These are phyloP conservation scores for Epinephelus fuscoguttatus DNA, from an alignment of 2,113 vertebrate genomes.

Conservation along the genomic window DNA sequence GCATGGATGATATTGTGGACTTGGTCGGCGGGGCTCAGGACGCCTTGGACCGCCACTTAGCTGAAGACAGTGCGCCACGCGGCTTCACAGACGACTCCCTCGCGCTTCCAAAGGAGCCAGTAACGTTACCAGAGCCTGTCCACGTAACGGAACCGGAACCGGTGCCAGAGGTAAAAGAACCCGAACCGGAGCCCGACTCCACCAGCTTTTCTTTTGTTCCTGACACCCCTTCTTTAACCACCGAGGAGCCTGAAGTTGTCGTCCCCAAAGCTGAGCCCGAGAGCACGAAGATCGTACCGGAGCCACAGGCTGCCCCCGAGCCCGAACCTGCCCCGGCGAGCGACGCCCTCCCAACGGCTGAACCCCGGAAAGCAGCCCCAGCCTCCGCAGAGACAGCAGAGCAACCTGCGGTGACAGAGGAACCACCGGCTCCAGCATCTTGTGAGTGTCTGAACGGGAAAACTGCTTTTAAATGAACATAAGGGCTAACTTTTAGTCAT, in stretches of 20 bases:
- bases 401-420: constrained; percentile 65
- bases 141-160: neutral
- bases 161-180: neutral
- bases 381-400: constrained; percentile 69
- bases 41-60: constrained; percentile 75
- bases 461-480: neutral
- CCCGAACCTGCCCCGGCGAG: constrained; percentile 62
- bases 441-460: constrained; percentile 65
- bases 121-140: constrained; percentile 22
- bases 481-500: accelerated
- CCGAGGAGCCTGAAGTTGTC: neutral
- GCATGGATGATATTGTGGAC: constrained; percentile 80
- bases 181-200: constrained; percentile 55
- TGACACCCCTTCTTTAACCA: neutral
- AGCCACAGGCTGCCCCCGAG: constrained; percentile 43
- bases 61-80: constrained; percentile 55
- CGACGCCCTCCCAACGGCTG: constrained; percentile 73
- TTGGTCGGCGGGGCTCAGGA: constrained; percentile 81
- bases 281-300: constrained; percentile 2
- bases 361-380: constrained; percentile 68
- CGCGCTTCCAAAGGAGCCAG: neutral
- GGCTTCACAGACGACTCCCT: constrained; percentile 43
- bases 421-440: constrained; percentile 72
- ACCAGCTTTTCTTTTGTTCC: constrained; percentile 33
- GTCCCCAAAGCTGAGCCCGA: constrained; percentile 62